Evolutionary conservation across 2,888 invertebrate species (phyloP).

Genomic region (Drosophila acutilabella): DNA sequence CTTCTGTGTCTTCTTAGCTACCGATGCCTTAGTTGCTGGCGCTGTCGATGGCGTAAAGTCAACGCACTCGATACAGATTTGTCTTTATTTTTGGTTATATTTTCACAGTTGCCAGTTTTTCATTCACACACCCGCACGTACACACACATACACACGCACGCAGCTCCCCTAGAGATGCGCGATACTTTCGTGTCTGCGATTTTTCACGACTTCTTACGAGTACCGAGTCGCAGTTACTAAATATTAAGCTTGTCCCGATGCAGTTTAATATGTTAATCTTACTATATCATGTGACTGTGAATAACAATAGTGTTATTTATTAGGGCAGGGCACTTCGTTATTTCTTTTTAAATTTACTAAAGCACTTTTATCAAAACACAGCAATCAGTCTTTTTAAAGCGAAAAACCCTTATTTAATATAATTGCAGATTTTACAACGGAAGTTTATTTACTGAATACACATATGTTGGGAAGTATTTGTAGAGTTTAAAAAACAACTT

Average conservation of each 20-base stretch:
- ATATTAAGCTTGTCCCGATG: not conserved
- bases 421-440: not conserved
- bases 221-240: constrained; percentile 29
- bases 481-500: constrained; percentile 2
- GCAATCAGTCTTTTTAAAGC: not conserved
- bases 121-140: constrained; percentile 66
- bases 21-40: constrained; percentile 20
- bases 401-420: not conserved
- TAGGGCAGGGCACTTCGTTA: no score
- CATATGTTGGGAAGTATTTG: not conserved
- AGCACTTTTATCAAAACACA: not conserved
- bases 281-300: not conserved
- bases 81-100: constrained; percentile 75
- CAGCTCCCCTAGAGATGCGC: constrained; percentile 35
- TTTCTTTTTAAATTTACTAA: no score
- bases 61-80: constrained; percentile 44
- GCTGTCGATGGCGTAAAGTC: constrained; percentile 36
- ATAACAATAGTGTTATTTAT: not conserved
- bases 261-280: not conserved
- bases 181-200: constrained; percentile 19
- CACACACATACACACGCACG: constrained; percentile 35
- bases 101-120: constrained; percentile 75
- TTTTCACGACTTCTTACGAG: constrained; percentile 17
- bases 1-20: constrained; percentile 33
- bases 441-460: not conserved